These are phyloP conservation scores for Galeruca laticollis DNA, from an alignment of 2,888 invertebrate genomes.

Conservation along the genomic window DNA sequence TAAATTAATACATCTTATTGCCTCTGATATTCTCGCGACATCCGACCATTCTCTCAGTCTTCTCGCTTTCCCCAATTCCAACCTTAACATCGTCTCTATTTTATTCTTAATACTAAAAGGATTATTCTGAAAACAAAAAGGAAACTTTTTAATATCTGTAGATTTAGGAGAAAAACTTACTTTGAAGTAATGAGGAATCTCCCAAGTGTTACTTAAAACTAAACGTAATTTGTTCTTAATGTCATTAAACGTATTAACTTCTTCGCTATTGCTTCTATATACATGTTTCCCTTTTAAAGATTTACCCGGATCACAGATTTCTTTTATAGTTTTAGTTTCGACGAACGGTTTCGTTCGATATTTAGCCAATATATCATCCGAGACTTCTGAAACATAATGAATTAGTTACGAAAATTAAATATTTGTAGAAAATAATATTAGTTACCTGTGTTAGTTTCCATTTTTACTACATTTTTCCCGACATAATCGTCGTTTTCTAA, in stretches of 20 bases:
- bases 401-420: slow-evolving; percentile 5
- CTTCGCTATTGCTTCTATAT: slow-evolving; percentile 68
- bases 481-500: slow-evolving; percentile 51
- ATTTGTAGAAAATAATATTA: slow-evolving; percentile 15
- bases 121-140: slow-evolving; percentile 50
- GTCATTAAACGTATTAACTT: slow-evolving; percentile 70
- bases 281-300: slow-evolving; percentile 65
- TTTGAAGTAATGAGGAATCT: slow-evolving; percentile 69
- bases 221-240: slow-evolving; percentile 90
- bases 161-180: slow-evolving; percentile 47
- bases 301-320: slow-evolving; percentile 55
- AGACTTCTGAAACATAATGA: slow-evolving; percentile 72
- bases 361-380: slow-evolving; percentile 95
- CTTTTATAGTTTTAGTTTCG: slow-evolving; percentile 53
- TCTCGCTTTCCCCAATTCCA: slow-evolving; percentile 85
- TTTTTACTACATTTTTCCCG: slow-evolving; percentile 49
- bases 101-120: slow-evolving; percentile 59
- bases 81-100: slow-evolving; percentile 76
- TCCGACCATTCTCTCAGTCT: slow-evolving; percentile 82
- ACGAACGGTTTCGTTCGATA: slow-evolving; percentile 72
- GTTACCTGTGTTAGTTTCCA: slow-evolving; percentile 50
- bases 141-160: neutral
- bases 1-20: slow-evolving; percentile 80
- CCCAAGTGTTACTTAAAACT: slow-evolving; percentile 88
- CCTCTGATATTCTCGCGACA: slow-evolving; percentile 85